Conservation (phyloP, 2,888 invertebrate genomes). For the Gibbula magus region DNA sequence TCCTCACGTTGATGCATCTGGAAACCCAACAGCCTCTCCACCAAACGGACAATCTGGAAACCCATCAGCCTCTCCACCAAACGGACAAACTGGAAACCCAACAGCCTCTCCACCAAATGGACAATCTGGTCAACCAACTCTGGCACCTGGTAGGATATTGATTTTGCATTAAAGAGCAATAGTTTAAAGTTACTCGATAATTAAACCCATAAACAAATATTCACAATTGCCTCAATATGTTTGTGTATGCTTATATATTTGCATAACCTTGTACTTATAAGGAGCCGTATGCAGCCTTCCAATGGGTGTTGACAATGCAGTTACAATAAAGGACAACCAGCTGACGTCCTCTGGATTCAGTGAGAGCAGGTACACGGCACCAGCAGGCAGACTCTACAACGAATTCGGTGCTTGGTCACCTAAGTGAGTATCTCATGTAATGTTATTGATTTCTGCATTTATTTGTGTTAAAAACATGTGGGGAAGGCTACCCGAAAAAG, state of each 20-base stretch:
- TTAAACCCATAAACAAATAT: too few species aligned
- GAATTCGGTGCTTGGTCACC: slow-evolving; percentile 43
- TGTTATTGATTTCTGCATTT: too few species aligned
- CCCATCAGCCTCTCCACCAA: background rate
- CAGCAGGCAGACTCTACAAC: slow-evolving; percentile 41
- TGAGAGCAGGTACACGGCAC: slow-evolving; percentile 24
- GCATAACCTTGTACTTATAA: background rate
- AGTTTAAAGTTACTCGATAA: too few species aligned
- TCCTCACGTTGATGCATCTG: background rate
- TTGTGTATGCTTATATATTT: too few species aligned
- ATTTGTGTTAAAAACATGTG: too few species aligned
- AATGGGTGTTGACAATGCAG: slow-evolving; percentile 58
- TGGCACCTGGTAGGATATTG: background rate
- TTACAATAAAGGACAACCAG: slow-evolving; percentile 53
- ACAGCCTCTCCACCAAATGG: background rate
- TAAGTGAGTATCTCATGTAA: too few species aligned
- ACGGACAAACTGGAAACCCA: background rate
- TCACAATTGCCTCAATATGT: too few species aligned
- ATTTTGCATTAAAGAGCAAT: too few species aligned
- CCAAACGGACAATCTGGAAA: background rate
- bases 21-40: slow-evolving; percentile 24
- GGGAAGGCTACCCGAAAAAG: too few species aligned
- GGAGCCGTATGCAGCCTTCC: slow-evolving; percentile 52
- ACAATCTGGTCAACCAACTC: slow-evolving; percentile 22
- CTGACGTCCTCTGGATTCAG: slow-evolving; percentile 53